These are phyloP conservation scores for Zosterops pallidus DNA, from an alignment of 2,113 vertebrate species.

Conservation along the genomic window DNA sequence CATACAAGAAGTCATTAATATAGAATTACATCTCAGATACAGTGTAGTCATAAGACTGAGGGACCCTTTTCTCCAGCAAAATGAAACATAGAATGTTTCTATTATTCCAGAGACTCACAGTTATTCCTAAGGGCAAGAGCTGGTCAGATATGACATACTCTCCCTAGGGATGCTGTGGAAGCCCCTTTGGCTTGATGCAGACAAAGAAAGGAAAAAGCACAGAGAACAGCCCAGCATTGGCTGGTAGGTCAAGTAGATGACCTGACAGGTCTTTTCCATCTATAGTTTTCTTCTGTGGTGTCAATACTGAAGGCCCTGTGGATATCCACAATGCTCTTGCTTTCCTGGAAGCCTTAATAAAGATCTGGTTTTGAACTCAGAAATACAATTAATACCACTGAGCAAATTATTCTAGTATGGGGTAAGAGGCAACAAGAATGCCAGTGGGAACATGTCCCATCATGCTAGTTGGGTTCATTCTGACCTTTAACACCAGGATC, in stretches of 20 bases:
- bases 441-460: neutral
- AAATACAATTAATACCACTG: neutral
- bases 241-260: neutral
- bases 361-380: neutral
- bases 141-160: neutral
- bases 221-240: neutral
- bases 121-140: slow-evolving; percentile 11
- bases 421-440: neutral
- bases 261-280: slow-evolving; percentile 30
- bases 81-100: neutral
- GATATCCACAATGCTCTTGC: neutral
- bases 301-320: neutral
- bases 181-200: slow-evolving; percentile 18
- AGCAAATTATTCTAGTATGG: neutral
- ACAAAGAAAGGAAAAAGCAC: slow-evolving; percentile 28
- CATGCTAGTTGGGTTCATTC: neutral
- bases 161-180: slow-evolving; percentile 43
- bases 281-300: slow-evolving; percentile 24
- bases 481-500: neutral
- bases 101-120: slow-evolving; percentile 9
- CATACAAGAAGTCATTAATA: neutral
- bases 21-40: neutral
- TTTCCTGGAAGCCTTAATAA: slow-evolving; percentile 49
- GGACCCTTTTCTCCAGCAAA: neutral
- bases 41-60: neutral